Base-by-base conservation (phyloP, 2,113 vertebrate species). In the Taurulus bubalis region DNA sequence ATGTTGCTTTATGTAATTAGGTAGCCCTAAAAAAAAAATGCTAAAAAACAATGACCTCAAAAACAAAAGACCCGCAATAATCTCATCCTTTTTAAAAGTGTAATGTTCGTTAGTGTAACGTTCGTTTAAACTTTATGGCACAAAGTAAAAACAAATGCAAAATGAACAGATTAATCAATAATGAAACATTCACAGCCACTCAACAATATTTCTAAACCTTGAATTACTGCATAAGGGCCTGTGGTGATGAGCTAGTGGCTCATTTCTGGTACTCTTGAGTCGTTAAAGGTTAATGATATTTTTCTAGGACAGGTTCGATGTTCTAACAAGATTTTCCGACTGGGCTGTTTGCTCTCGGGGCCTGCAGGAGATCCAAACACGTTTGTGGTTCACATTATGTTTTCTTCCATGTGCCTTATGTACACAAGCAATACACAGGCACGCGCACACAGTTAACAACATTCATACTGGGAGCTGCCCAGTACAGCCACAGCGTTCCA, bases 391-490 rank as follows among this genome's bases (percentile, higher is more conserved):
- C 82, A 76, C 36, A 56, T 49, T 77, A 51, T 45, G 64, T 71
- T 66, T 83, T 83, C 69, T 49, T 60, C 67, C 30, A n/a, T 8
- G 16, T 14, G 64, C 45, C 24, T 79, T 59, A 42, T 56, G 42
- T 47, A 79, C 75, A 93, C 26, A 85, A 1, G 20, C 34, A 20
- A 68, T 22, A 65, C 55, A 55, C 9, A 32, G 15, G 28, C 60
- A 71, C 15, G 18, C 15, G 15, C 64, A 84, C 72, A 71, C 36
- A 63, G 63, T 71, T 32, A 45, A 63, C 60, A 65, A 78, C 73
- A 84, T 82, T 81, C 49, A 74, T 67, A 83, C 76, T 81, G 85
- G 83, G 73, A 76, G 82, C 82, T 60, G 77, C 82, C 82, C 81
- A 82, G 74, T 80, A 53, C 53, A 53, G 77, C 81, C 85, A 66